A percentile compares a stretch with the other conserved stretches of the same genome.
phyloP scores from a whole-genome alignment of 2,113 vertebrate genomes.

The Myrmecophaga tridactyla region DNA sequence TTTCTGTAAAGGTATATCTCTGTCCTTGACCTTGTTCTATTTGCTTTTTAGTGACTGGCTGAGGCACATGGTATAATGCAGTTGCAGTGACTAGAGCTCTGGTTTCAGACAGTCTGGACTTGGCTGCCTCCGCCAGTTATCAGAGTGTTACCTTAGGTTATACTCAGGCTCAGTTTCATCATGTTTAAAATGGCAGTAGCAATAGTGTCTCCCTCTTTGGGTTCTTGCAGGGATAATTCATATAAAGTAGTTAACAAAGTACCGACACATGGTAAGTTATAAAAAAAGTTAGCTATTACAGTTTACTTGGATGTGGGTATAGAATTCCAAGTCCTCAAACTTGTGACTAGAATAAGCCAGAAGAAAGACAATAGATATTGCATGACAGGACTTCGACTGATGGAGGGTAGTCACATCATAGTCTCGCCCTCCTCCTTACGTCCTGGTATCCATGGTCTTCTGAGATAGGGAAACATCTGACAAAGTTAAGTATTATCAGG shows the following conservation, averaged over 20 bases:
- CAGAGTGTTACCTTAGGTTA: not conserved
- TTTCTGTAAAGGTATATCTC: not conserved
- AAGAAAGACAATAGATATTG: not conserved
- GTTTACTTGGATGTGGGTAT: not conserved
- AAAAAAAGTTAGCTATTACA: not conserved
- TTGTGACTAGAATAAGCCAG: not conserved
- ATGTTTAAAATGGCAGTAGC: not conserved
- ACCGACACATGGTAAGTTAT: not conserved
- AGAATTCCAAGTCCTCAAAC: not conserved
- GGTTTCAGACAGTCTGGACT: not conserved
- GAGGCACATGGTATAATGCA: not conserved
- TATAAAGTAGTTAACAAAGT: not conserved
- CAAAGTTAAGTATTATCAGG: not conserved
- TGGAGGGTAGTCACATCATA: not conserved
- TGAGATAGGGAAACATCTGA: not conserved
- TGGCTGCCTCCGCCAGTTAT: not conserved
- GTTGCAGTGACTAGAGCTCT: not conserved
- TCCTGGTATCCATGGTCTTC: not conserved
- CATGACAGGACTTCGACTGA: not conserved
- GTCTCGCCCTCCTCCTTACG: not conserved
- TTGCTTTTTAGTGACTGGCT: not conserved
- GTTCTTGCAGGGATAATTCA: not conserved
- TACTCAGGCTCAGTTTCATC: not conserved
- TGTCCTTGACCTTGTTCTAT: not conserved
- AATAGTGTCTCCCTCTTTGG: not conserved